Evolutionary conservation across 2,888 invertebrate genomes (phyloP), one percentile per base, ranked within the genome.

Genomic region (Lasius fuliginosus): DNA sequence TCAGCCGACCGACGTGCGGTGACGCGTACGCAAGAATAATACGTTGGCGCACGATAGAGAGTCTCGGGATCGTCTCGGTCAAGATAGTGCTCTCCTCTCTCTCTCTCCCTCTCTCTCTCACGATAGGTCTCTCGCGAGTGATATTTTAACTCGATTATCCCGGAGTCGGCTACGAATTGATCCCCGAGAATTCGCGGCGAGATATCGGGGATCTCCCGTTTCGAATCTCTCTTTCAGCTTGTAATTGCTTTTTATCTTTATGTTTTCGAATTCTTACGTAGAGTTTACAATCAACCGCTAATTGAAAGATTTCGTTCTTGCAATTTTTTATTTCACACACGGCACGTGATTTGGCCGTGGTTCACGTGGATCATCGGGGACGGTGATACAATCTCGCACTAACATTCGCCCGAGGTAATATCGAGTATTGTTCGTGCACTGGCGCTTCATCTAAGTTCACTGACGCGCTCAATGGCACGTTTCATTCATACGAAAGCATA

Each of bases 371-470:
- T n/a, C n/a, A n/a, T 40, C 27, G 27, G 27, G 12, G 9, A 53
- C n/a, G 60, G 56, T 69, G 85, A 86, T 88, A 88, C 83, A 58
- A 62, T 53, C 81, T 56, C 40, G 30, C 64, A 18, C 71, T 56
- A 46, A 36, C 71, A 53, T 81, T 82, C 77, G 58, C 82, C 82
- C 81, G 36, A 18, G 65, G 75, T 67, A 82, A 82, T 85, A 76
- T 82, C 82, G 9, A 23, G 30, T 40, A 62, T 75, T 82, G 60
- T 81, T 76, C 69, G 62, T 62, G 30, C 46, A 67, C 56, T 68
- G 69, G 65, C 58, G 73, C 53, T 83, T 83, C 67, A 87, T 82
- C 74, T 74, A 76, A 73, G 68, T 49, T 60, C 18, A 58, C 15
- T 18, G 23, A 74, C 33, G 58, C 11, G 46, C 36, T 71, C 67